A percentile compares a stretch with the other conserved stretches of the same genome.
These are phyloP conservation scores for Clistopyga incitator DNA, from an alignment of 2,888 invertebrate species.

Conservation along the genomic window DNA sequence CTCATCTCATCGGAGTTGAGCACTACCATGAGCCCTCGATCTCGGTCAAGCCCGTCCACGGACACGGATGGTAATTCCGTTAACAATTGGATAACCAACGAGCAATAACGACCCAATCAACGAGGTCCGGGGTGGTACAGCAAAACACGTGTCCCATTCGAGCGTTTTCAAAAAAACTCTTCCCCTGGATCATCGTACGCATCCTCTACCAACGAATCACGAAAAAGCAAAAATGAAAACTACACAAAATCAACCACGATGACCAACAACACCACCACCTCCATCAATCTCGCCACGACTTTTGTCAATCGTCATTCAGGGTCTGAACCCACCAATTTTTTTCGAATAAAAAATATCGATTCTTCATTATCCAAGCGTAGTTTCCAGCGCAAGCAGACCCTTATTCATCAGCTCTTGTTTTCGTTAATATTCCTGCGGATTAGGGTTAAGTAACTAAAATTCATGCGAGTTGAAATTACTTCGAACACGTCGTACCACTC, in stretches of 20 bases:
- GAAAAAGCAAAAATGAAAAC: conserved; percentile 6
- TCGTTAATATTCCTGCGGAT: background rate
- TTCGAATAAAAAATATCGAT: conserved; percentile 66
- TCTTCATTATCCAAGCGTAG: conserved; percentile 48
- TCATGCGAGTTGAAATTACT: background rate
- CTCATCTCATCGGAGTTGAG: conserved; percentile 86
- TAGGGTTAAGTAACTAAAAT: conserved; percentile 1
- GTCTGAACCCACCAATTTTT: conserved; percentile 58
- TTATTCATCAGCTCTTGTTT: background rate
- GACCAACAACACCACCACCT: conserved; percentile 42
- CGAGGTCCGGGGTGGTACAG: conserved; percentile 81
- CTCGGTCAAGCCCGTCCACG: conserved; percentile 85
- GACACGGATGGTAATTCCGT: conserved; percentile 82
- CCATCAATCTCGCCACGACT: conserved; percentile 58
- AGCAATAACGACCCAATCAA: conserved; percentile 31
- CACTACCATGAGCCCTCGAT: conserved; percentile 85
- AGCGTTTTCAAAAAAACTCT: conserved; percentile 33
- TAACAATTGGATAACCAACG: conserved; percentile 8
- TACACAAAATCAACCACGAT: conserved; percentile 9
- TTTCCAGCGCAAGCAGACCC: background rate
- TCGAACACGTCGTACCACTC: conserved; percentile 67
- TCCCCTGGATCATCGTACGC: conserved; percentile 37
- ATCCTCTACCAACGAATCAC: conserved; percentile 30
- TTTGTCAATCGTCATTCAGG: conserved; percentile 67
- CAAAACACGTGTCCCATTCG: conserved; percentile 46